Conservation (phyloP, 2,888 invertebrate species). For the Eledone cirrhosa region DNA sequence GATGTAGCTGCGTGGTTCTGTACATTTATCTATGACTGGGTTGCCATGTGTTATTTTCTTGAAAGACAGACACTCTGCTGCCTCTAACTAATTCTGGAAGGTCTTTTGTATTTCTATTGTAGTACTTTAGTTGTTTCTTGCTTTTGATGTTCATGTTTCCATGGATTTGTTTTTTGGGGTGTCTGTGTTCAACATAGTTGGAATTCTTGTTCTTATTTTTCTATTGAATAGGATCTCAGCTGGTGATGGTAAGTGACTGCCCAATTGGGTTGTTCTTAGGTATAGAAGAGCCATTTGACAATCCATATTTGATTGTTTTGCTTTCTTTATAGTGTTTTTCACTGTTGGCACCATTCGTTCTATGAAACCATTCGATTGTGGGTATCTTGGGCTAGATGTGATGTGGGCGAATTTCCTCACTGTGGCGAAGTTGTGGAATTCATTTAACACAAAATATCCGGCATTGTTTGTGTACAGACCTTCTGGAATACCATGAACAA, state of each 20-base stretch:
- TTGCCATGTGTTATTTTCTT: not conserved
- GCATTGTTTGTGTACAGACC: not conserved
- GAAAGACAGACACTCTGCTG: not conserved
- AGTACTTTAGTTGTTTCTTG: too few species aligned
- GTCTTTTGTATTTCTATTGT: not conserved
- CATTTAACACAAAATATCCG: not conserved
- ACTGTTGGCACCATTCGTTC: not conserved
- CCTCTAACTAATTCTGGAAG: not conserved
- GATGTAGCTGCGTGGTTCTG: too few species aligned
- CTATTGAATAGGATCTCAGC: constrained; percentile 1
- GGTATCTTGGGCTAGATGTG: not conserved
- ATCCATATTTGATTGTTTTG: not conserved
- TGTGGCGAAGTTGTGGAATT: not conserved
- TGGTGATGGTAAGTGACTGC: not conserved
- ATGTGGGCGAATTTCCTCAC: too few species aligned
- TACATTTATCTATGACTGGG: too few species aligned
- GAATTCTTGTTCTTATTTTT: too few species aligned
- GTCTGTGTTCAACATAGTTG: not conserved
- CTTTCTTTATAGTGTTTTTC: not conserved
- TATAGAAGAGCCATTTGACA: not conserved
- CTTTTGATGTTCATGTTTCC: not conserved
- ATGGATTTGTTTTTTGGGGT: not conserved
- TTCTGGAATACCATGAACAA: not conserved
- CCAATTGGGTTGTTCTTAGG: not conserved
- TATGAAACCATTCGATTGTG: not conserved